Evolutionary conservation across 2,888 invertebrate species (phyloP).

Genomic region (Psylliodes chrysocephalus): DNA sequence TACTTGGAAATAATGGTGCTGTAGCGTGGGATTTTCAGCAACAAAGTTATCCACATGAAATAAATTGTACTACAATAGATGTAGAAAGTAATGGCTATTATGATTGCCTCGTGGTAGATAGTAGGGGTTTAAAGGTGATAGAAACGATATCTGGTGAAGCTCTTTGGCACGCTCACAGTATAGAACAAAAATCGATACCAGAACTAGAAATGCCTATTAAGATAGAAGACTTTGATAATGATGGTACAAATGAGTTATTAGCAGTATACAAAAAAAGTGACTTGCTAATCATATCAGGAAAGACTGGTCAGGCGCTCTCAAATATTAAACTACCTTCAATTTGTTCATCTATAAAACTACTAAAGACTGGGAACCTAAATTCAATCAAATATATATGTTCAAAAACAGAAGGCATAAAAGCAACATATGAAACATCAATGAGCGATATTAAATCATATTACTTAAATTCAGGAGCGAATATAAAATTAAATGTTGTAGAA

Average conservation of each 20-base stretch:
- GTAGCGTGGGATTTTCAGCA: slow-evolving; percentile 80
- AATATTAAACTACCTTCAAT: slow-evolving; percentile 62
- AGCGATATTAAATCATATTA: slow-evolving; percentile 30
- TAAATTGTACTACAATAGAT: slow-evolving; percentile 80
- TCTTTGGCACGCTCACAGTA: slow-evolving; percentile 70
- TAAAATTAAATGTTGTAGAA: slow-evolving; percentile 45
- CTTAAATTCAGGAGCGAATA: slow-evolving; percentile 20
- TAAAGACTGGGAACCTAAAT: slow-evolving; percentile 20
- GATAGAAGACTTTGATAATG: slow-evolving; percentile 78
- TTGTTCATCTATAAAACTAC: slow-evolving; percentile 41
- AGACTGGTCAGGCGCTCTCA: slow-evolving; percentile 74
- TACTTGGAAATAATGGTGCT: slow-evolving; percentile 68
- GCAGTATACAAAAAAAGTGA: slow-evolving; percentile 66
- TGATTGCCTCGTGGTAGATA: slow-evolving; percentile 81
- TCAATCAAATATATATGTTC: slow-evolving; percentile 37
- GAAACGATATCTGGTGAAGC: slow-evolving; percentile 71
- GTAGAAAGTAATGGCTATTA: slow-evolving; percentile 76
- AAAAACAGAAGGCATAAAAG: slow-evolving; percentile 18
- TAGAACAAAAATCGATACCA: slow-evolving; percentile 67
- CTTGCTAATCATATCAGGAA: slow-evolving; percentile 77
- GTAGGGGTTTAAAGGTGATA: slow-evolving; percentile 73
- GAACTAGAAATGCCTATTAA: slow-evolving; percentile 76
- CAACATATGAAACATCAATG: slow-evolving; percentile 44
- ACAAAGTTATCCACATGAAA: slow-evolving; percentile 74
- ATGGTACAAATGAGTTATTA: slow-evolving; percentile 76